phyloP scores from a whole-genome alignment of 1,140 invertebrate species.

The Caenorhabditis inopinata region DNA sequence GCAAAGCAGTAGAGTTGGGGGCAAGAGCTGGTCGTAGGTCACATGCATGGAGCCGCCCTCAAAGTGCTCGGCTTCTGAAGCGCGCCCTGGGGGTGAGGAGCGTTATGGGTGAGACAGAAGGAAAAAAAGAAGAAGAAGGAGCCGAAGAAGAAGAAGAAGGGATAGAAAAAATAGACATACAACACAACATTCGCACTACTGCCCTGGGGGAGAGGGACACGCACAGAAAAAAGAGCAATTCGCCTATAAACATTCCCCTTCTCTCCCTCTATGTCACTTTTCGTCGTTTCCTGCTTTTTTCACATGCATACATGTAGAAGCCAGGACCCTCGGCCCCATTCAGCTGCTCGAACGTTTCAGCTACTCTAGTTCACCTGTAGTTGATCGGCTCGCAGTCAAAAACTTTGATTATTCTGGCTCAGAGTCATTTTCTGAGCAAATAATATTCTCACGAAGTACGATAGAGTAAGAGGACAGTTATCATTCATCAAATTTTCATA shows the following conservation, averaged over 20 bases:
- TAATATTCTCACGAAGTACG: too few species aligned
- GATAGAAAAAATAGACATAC: conserved; percentile 34
- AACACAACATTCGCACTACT: conserved; percentile 31
- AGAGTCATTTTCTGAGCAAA: too few species aligned
- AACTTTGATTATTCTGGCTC: too few species aligned
- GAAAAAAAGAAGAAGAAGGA: conserved; percentile 27
- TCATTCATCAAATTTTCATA: too few species aligned
- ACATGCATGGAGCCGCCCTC: conserved; percentile 28
- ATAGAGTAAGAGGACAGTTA: too few species aligned
- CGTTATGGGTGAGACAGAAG: conserved; percentile 22
- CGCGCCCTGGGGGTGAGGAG: conserved; percentile 27
- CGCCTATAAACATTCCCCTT: conserved; percentile 31
- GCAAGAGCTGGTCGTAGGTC: conserved; percentile 17
- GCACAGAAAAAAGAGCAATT: conserved; percentile 34
- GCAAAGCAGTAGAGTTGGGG: conserved; percentile 3
- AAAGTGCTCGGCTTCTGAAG: conserved; percentile 32
- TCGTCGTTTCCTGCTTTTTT: conserved; percentile 28
- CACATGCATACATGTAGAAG: conserved; percentile 24
- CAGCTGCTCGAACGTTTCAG: conserved; percentile 24
- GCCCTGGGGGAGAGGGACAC: conserved; percentile 29
- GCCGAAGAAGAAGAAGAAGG: conserved; percentile 4
- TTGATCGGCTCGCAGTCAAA: too few species aligned
- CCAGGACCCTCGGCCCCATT: background rate
- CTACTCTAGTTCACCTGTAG: background rate
- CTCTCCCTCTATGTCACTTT: conserved; percentile 24